Evolutionary conservation across 2,113 vertebrate species (phyloP).

Genomic region (Rana temporaria): DNA sequence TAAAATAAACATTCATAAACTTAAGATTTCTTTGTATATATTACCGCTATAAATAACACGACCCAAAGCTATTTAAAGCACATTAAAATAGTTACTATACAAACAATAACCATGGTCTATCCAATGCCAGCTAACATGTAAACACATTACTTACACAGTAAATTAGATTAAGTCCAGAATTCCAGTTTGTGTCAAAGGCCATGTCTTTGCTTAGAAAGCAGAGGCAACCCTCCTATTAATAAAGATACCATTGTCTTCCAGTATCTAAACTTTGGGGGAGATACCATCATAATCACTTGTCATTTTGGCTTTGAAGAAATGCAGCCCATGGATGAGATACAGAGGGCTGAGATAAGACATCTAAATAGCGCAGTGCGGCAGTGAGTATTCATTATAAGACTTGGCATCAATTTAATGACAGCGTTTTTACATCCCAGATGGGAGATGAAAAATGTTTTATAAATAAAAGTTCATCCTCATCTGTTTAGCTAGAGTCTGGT

Average conservation of each 20-base stretch:
- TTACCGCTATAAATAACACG: no score
- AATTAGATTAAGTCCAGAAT: not conserved
- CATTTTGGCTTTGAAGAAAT: constrained; percentile 55
- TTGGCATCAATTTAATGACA: constrained; percentile 12
- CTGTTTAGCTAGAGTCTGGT: constrained; percentile 19
- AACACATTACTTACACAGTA: not conserved
- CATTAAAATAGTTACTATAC: no score
- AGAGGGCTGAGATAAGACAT: constrained; percentile 29
- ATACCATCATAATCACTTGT: constrained; percentile 56
- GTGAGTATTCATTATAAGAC: constrained; percentile 43
- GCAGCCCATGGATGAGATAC: constrained; percentile 26
- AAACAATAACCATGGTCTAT: not conserved
- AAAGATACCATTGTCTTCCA: constrained; percentile 32
- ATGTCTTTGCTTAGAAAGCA: constrained; percentile 28
- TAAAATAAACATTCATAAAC: no score
- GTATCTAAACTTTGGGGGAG: constrained; percentile 58
- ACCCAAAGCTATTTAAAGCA: no score
- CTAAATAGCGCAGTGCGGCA: constrained; percentile 17
- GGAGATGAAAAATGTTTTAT: constrained; percentile 31
- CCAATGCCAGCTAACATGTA: not conserved
- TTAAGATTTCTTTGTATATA: no score
- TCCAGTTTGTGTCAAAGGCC: constrained; percentile 20
- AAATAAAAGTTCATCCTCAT: constrained; percentile 35
- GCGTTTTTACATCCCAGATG: constrained; percentile 35
- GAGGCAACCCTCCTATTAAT: constrained; percentile 51